Evolutionary conservation across 1,140 invertebrate genomes (phyloP).

Genomic region (Wiebesia pumilae): DNA sequence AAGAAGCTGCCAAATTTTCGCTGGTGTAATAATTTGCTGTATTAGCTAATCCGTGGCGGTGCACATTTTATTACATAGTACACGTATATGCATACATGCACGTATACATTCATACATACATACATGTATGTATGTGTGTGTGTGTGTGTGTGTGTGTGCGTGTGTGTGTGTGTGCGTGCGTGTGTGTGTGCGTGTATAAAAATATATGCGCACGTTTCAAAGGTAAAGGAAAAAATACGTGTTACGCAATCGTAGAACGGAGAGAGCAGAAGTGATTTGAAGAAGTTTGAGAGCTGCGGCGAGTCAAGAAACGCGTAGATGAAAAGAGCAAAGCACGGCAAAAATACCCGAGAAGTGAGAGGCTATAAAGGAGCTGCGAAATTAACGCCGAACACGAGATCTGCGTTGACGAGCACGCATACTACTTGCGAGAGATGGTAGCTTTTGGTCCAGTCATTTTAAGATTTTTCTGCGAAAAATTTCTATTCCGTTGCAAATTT

Average conservation of each 20-base stretch:
- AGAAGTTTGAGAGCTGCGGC: background rate
- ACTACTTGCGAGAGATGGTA: background rate
- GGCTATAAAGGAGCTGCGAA: background rate
- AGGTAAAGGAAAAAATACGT: background rate
- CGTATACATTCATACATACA: too few species aligned
- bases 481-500: background rate
- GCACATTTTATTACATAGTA: too few species aligned
- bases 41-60: background rate
- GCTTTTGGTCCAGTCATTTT: background rate
- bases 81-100: background rate
- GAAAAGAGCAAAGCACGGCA: background rate
- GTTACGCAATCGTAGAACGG: background rate
- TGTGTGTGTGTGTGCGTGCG: background rate
- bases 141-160: background rate
- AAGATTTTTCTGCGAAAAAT: background rate
- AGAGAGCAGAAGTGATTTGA: constrained; percentile 1
- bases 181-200: too few species aligned
- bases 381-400: background rate
- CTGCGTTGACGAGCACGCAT: background rate
- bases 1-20: background rate
- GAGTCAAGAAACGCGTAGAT: constrained; percentile 11
- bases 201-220: background rate
- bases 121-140: too few species aligned
- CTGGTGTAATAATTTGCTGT: background rate
- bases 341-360: constrained; percentile 1